Evolutionary conservation across 2,113 vertebrate genomes (phyloP), one percentile per base, ranked within the genome.

Genomic region (Dascyllus trimaculatus): DNA sequence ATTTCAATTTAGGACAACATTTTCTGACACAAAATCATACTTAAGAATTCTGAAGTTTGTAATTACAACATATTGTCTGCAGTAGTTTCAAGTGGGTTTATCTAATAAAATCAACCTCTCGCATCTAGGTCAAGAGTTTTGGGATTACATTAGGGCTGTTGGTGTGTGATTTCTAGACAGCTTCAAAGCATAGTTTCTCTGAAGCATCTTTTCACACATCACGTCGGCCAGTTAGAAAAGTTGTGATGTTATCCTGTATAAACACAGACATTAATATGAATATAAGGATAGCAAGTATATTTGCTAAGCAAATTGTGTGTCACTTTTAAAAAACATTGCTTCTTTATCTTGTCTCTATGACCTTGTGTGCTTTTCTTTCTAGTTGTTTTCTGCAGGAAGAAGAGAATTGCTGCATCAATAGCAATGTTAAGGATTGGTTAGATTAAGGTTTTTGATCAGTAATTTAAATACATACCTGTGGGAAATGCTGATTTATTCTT

Each of bases 401-500:
- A 1, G 3, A 74, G 6, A 46, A 51, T 35, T 51, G 19, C 13
- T 32, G 21, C 43, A 53, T 69, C 11, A 52, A 22, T 49, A 21
- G n/a, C 14, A 17, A 60, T 22, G 53, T 57, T 75, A 13, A 59
- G 60, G 10, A 13, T 60, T 53, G 38, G 60, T 76, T 60, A 51
- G 63, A 71, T 11, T 40, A 54, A 21, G 43, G 24, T 15, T 3
- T 45, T 10, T 25, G 53, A 62, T 71, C 18, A 60, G 63, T 67
- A 53, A n/a, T 60, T 11, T 56, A 29, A 81, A 70, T 51, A 25
- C 19, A 15, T 32, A 68, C 35, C 19, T 21, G 2, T 35, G 56
- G 45, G 25, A 49, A 38, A 17, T 49, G 25, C 11, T 43, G 2
- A 25, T 25, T 18, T 56, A 9, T 14, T 59, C 8, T 11, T 45